These are phyloP conservation scores for Ctenochaetus hawaiiensis DNA, from an alignment of 2,797 vertebrate genomes.

Conservation along the genomic window DNA sequence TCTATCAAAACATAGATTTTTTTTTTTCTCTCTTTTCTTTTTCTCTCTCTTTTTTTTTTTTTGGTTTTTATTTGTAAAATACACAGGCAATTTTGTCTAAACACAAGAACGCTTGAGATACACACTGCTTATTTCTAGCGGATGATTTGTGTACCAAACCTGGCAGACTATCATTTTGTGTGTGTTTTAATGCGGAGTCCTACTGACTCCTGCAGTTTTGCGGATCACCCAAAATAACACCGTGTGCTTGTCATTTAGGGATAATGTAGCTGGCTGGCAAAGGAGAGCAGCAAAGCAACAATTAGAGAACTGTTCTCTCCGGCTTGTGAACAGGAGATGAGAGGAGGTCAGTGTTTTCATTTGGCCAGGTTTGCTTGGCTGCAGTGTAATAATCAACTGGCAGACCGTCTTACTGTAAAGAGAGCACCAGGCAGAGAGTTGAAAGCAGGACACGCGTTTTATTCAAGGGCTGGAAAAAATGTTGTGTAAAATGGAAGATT, in stretches of 20 bases:
- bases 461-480: conserved; percentile 37
- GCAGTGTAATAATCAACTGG: conserved; percentile 66
- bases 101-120: conserved; percentile 47
- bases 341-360: conserved; percentile 73
- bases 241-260: conserved; percentile 81
- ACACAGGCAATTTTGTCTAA: conserved; percentile 49
- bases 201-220: conserved; percentile 78
- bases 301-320: conserved; percentile 76
- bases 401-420: conserved; percentile 51
- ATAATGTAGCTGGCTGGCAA: conserved; percentile 76
- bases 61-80: conserved; percentile 61
- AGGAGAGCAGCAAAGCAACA: conserved; percentile 75
- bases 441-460: conserved; percentile 56
- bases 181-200: conserved; percentile 78
- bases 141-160: conserved; percentile 73
- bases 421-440: conserved; percentile 35
- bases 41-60: conserved; percentile 28
- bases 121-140: conserved; percentile 69
- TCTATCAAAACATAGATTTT: conserved; percentile 61
- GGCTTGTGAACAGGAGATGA: conserved; percentile 55
- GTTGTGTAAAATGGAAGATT: conserved; percentile 48
- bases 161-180: conserved; percentile 78
- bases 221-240: conserved; percentile 83
- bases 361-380: conserved; percentile 69
- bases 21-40: conserved; percentile 17